Evolutionary conservation across 2,113 vertebrate species (phyloP).

Genomic region (Nothocercus nigrocapillus): DNA sequence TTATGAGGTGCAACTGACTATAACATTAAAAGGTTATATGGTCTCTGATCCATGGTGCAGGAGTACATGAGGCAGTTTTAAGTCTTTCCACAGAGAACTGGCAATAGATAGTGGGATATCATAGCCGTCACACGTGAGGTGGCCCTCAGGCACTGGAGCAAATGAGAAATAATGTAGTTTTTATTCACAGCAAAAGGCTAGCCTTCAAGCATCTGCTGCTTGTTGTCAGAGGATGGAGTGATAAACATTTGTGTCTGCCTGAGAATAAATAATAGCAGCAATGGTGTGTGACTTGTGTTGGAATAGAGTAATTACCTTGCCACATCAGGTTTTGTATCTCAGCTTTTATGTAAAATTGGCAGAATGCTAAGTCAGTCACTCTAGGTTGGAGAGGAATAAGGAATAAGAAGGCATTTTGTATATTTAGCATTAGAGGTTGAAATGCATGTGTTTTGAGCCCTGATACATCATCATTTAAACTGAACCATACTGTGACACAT

Average conservation of each 20-base stretch:
- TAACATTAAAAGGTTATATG: not conserved
- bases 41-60: not conserved
- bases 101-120: not conserved
- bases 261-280: conserved; percentile 25
- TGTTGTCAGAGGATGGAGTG: not conserved
- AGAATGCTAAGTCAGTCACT: not conserved
- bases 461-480: not conserved
- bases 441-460: not conserved
- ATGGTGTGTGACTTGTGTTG: not conserved
- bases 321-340: not conserved
- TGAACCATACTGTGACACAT: not conserved
- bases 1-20: not conserved
- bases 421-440: not conserved
- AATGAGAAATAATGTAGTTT: not conserved
- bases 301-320: not conserved
- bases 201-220: not conserved
- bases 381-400: not conserved
- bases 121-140: not conserved
- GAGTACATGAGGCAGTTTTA: not conserved
- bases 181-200: not conserved
- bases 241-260: not conserved
- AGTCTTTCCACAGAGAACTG: not conserved
- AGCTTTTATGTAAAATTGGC: not conserved
- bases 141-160: not conserved
- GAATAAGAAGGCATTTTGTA: not conserved